These are phyloP conservation scores for Oxyruncus cristatus DNA, from an alignment of 2,113 vertebrate genomes.

Conservation along the genomic window DNA sequence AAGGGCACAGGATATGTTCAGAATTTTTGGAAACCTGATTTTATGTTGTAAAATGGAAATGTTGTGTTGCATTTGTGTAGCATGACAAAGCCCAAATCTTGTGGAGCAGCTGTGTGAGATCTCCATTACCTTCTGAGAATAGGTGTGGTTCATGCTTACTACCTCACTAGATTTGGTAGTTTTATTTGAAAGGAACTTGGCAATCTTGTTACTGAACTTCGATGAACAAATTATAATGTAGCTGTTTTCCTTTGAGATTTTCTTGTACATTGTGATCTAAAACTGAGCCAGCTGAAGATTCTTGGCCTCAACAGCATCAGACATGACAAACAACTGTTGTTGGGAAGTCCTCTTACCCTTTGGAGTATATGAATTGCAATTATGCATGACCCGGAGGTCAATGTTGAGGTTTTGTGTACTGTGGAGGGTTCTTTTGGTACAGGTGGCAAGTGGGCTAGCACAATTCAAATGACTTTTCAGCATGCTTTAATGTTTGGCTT, in stretches of 20 bases:
- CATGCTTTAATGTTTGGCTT: background rate
- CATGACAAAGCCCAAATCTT: background rate
- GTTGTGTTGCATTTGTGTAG: background rate
- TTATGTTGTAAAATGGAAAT: conserved; percentile 25
- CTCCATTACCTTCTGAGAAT: conserved; percentile 31
- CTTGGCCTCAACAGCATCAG: background rate
- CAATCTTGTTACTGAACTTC: background rate
- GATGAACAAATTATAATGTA: background rate
- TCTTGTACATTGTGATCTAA: background rate
- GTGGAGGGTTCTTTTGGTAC: background rate
- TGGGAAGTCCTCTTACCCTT: background rate
- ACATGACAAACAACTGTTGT: background rate
- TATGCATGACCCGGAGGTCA: background rate
- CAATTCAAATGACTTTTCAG: background rate
- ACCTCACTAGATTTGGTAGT: background rate
- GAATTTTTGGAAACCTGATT: background rate
- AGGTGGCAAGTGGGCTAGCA: background rate
- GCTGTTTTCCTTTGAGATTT: conserved; percentile 26
- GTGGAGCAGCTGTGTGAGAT: conserved; percentile 18
- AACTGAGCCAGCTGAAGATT: background rate
- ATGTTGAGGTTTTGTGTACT: background rate
- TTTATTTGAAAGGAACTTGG: conserved; percentile 7
- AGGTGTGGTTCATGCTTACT: conserved; percentile 2
- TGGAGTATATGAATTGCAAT: background rate
- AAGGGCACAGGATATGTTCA: background rate